Conservation (phyloP, 2,113 vertebrate species). For the Rhineura floridana region DNA sequence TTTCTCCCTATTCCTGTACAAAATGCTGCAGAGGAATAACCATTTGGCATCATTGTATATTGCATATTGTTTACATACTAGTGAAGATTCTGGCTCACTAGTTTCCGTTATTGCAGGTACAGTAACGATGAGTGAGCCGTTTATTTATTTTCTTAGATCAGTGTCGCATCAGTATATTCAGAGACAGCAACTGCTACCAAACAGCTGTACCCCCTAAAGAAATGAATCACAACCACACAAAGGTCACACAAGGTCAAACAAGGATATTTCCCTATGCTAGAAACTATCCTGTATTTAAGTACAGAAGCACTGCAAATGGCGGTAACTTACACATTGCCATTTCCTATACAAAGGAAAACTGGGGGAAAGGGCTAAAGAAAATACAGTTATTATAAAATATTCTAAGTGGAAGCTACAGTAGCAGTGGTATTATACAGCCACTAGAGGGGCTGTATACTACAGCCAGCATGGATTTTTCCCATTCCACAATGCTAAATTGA, state of each 20-base stretch:
- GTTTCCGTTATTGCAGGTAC: background rate
- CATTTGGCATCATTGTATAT: background rate
- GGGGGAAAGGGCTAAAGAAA: background rate
- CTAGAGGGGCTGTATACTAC: no score
- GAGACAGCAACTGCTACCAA: background rate
- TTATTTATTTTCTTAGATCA: background rate
- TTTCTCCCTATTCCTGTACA: background rate
- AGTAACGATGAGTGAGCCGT: background rate
- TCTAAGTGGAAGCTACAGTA: background rate
- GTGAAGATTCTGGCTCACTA: background rate
- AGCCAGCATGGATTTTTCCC: no score
- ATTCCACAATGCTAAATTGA: no score
- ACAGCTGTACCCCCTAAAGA: slow-evolving; percentile 27
- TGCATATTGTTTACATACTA: background rate
- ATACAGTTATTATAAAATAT: background rate
- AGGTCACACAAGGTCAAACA: slow-evolving; percentile 47
- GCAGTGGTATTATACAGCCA: no score
- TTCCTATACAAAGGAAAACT: slow-evolving; percentile 26
- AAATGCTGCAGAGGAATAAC: background rate
- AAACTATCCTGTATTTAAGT: slow-evolving; percentile 21
- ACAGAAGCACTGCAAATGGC: slow-evolving; percentile 13
- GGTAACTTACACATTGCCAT: background rate
- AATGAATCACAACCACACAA: rapidly evolving
- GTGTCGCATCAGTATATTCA: background rate
- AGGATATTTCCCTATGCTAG: slow-evolving; percentile 24